Base-by-base conservation (phyloP, 1,140 invertebrate species). In the Chironomus tepperi region DNA sequence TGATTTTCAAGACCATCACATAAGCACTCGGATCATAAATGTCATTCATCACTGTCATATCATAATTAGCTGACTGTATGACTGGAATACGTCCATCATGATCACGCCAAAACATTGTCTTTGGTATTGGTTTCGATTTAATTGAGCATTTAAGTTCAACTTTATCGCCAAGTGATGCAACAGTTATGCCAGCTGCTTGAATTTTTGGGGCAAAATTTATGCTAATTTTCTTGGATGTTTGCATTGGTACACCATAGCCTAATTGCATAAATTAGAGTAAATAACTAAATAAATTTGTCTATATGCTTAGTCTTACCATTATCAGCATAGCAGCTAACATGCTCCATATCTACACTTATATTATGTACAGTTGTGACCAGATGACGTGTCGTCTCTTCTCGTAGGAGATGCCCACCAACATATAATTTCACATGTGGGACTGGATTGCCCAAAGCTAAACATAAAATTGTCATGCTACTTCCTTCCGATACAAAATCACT, bases 281-380 rank as follows among this genome's bases (percentile, higher is more conserved):
- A 70, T 70, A 70, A 57, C n/a, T n/a, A 15, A 12, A 57, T 57
- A 12, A 15, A 57, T 9, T 15, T 57, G 24, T 5, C 24, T 57
- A 57, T 57, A 15, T 57, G 12, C 7, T 19, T 70, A 10, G 10
- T 34, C 19, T 18, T 70, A 5, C 92, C 91, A 80, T 94, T 94
- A 82, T 93, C 91, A 0, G 91, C 92, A 80, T 92, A 93, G 81
- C 92, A 94, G 0, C 91, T 90, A 65, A 93, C 90, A 77, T 91
- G 87, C 79, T 92, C 89, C 89, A 94, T 93, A 80, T 93, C 90
- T 6, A 89, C 83, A 0, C 90, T 91, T 1, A 94, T 90, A 80
- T 93, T 93, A 77, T 91, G 87, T 70, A 94, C 89, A 10, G 91
- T 89, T 0, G 90, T 91, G 10, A 93, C 91, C 88, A 94, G 91